These are phyloP conservation scores for Rhyacichthys aspro DNA, from an alignment of 2,797 vertebrate species.

Conservation along the genomic window DNA sequence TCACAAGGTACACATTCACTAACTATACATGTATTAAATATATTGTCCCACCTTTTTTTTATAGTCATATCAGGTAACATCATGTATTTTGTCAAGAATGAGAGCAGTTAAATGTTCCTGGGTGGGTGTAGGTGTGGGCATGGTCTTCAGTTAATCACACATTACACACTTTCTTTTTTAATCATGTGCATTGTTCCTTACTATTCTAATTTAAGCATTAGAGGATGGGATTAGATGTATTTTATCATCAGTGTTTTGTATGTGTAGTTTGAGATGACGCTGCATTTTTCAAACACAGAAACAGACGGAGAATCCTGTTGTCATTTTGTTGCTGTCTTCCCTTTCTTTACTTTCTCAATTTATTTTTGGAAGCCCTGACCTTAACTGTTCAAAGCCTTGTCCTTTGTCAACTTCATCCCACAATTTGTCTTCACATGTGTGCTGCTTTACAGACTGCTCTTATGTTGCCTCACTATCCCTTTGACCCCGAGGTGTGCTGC, in stretches of 20 bases:
- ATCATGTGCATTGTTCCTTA: slow-evolving; percentile 40
- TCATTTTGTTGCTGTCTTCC: slow-evolving; percentile 33
- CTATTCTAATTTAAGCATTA: slow-evolving; percentile 51
- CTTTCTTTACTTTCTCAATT: slow-evolving; percentile 30
- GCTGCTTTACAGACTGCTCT: slow-evolving; percentile 19
- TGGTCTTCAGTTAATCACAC: too few relatives aligned
- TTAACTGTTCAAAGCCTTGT: slow-evolving; percentile 44
- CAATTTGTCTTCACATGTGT: slow-evolving; percentile 19
- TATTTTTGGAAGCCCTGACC: slow-evolving; percentile 68
- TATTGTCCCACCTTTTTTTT: too few relatives aligned
- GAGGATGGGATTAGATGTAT: slow-evolving; percentile 56
- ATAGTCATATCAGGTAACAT: too few relatives aligned
- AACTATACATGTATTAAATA: too few relatives aligned
- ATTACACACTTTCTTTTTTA: neutral
- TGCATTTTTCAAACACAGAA: slow-evolving; percentile 33
- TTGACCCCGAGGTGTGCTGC: slow-evolving; percentile 40
- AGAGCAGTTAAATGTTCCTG: too few relatives aligned
- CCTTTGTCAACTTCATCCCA: slow-evolving; percentile 47
- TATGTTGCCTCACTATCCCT: slow-evolving; percentile 16
- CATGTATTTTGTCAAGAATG: too few relatives aligned
- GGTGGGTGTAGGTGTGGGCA: too few relatives aligned
- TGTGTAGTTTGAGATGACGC: slow-evolving; percentile 30
- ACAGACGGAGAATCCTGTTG: slow-evolving; percentile 28
- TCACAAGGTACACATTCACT: too few relatives aligned
- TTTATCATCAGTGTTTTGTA: slow-evolving; percentile 44